Evolutionary conservation across 1,140 invertebrate genomes (phyloP), one percentile per base, ranked within the genome.

Genomic region (Gerris buenoi): DNA sequence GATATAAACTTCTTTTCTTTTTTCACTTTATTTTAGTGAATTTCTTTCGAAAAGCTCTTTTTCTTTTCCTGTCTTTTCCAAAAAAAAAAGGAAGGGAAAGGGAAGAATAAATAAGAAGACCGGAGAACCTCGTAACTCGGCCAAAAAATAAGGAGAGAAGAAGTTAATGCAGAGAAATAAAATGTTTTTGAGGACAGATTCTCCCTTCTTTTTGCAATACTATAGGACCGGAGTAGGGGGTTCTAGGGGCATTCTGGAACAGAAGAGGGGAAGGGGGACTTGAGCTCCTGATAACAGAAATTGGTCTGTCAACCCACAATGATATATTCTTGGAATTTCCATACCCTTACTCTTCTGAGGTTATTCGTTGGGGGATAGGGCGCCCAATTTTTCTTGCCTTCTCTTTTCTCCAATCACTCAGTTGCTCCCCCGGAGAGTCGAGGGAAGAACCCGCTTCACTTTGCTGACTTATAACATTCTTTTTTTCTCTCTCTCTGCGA

Each of bases 231-330:
- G 33, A 10, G 33, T 10, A 46, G 33, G 33, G 33, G 33, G 18
- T 10, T 10, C 5, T 5, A 46, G 18, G 33, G 33, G 18, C 5
- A 46, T 13, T 5, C 58, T 14, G 22, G 58, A 22, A 60, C 10
- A 5, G 58, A 3, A 25, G 58, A 60, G 22, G 58, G 23, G 15
- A 15, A 15, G 10, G 46, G 10, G 22, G 58, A 13, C 58, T 25
- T 3, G 33, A 60, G 58, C 46, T 25, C 60, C 33, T 71, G 71
- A 72, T 72, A 72, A 72, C 68, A 72, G 71, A 72, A 72, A 72
- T 72, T 72, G 70, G 70, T 69, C 71, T 72, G 71, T 72, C 71
- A 71, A 60, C 68, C 68, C 68, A 63, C 68, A 72, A 71, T 72
- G 71, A 72, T 72, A 72, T 72, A 72, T 72, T 67, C 68, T 64